Evolutionary conservation across 2,113 vertebrate genomes (phyloP).

Genomic region (Lepus timidus): DNA sequence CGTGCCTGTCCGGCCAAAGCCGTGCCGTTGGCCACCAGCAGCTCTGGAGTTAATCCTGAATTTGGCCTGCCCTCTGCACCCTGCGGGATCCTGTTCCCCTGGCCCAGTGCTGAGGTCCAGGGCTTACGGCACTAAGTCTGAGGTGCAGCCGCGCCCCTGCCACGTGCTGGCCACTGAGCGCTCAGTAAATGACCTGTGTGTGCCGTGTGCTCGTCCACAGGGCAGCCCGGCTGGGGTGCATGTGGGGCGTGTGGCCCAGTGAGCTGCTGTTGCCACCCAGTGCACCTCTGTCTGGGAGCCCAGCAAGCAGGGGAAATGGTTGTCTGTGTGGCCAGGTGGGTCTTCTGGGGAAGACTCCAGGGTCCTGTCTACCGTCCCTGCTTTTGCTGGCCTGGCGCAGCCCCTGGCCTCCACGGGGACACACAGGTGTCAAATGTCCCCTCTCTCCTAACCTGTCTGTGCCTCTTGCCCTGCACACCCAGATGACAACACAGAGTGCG

Average conservation of each 20-base stretch:
- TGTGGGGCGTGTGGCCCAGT: neutral
- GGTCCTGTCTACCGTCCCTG: neutral
- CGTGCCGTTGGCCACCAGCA: neutral
- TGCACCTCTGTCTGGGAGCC: neutral
- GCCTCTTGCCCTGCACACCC: neutral
- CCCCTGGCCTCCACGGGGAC: too few species aligned
- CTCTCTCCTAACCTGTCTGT: neutral
- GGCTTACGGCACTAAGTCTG: neutral
- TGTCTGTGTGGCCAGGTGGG: neutral
- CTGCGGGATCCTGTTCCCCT: neutral
- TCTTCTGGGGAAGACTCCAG: neutral
- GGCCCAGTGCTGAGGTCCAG: too few species aligned
- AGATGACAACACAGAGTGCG: neutral
- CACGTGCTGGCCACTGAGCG: neutral
- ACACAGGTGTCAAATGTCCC: too few species aligned
- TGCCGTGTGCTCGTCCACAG: neutral
- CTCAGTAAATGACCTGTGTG: neutral
- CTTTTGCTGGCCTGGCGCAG: neutral
- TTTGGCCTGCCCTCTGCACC: neutral
- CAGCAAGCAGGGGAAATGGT: neutral
- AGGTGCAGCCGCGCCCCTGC: neutral
- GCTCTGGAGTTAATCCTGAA: neutral
- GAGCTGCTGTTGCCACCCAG: too few species aligned
- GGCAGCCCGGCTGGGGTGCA: too few species aligned
- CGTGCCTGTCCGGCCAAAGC: neutral